Evolutionary conservation across 2,888 invertebrate species (phyloP).

Genomic region (Subacronicta megacephala): DNA sequence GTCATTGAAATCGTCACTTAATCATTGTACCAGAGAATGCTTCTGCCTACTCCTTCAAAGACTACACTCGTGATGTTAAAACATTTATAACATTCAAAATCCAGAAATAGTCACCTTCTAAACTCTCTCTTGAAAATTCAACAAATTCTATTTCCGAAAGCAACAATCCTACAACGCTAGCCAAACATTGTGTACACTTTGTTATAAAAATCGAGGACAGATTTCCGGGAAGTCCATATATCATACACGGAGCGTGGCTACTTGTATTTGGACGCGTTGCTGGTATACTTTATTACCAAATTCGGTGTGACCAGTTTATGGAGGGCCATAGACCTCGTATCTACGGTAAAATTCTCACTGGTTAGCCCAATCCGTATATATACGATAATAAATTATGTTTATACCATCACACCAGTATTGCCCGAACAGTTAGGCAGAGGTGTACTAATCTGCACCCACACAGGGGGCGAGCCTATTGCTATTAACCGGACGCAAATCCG

Average conservation of each 20-base stretch:
- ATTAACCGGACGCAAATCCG: too few relatives aligned
- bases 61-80: neutral
- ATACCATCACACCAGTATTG: too few relatives aligned
- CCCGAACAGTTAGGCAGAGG: too few relatives aligned
- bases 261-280: constrained; percentile 46
- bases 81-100: too few relatives aligned
- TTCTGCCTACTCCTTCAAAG: too few relatives aligned
- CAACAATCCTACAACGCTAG: constrained; percentile 1
- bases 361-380: constrained; percentile 14
- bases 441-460: too few relatives aligned
- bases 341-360: constrained; percentile 20
- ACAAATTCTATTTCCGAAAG: constrained; percentile 23
- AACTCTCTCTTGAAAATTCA: constrained; percentile 1
- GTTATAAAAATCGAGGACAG: constrained; percentile 47
- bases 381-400: neutral
- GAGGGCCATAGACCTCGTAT: constrained; percentile 30
- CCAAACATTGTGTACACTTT: constrained; percentile 20
- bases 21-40: too few relatives aligned
- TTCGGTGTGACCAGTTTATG: constrained; percentile 44
- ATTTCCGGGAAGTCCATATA: constrained; percentile 48
- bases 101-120: constrained; percentile 3
- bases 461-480: too few relatives aligned
- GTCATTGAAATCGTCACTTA: too few relatives aligned
- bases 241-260: constrained; percentile 35
- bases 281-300: constrained; percentile 47